Conservation (phyloP, 2,888 invertebrate genomes). For the Taphrorychus bicolor region DNA sequence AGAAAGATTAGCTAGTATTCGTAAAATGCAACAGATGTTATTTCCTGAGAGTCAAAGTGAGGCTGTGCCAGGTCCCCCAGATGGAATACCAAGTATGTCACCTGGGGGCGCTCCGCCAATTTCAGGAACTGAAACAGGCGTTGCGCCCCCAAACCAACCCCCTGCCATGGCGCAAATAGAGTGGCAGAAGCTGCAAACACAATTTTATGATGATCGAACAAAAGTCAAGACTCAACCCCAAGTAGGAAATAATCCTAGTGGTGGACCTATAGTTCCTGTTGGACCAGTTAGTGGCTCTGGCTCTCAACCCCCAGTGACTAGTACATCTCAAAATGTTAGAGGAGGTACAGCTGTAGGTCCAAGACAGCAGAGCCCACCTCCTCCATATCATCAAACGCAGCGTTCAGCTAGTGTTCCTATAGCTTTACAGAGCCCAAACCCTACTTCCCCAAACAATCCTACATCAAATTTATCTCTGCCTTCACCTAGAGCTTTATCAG, state of each 20-base stretch:
- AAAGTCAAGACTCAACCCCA: slow-evolving; percentile 45
- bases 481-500: slow-evolving; percentile 75
- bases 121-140: slow-evolving; percentile 38
- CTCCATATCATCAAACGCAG: slow-evolving; percentile 77
- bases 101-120: slow-evolving; percentile 33
- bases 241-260: slow-evolving; percentile 47
- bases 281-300: slow-evolving; percentile 48
- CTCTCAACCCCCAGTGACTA: slow-evolving; percentile 39
- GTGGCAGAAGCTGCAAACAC: slow-evolving; percentile 90
- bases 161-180: slow-evolving; percentile 75
- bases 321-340: slow-evolving; percentile 46
- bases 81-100: slow-evolving; percentile 44
- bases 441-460: slow-evolving; percentile 75
- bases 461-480: slow-evolving; percentile 75
- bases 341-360: slow-evolving; percentile 58
- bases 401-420: slow-evolving; percentile 77
- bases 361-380: slow-evolving; percentile 76
- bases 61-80: slow-evolving; percentile 45
- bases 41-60: slow-evolving; percentile 77
- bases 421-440: slow-evolving; percentile 76
- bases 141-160: slow-evolving; percentile 45
- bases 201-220: slow-evolving; percentile 79
- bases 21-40: slow-evolving; percentile 92
- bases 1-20: slow-evolving; percentile 87
- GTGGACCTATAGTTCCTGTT: slow-evolving; percentile 51